Conservation (phyloP, 2,113 vertebrate species). For the Cyanocitta stelleri region DNA sequence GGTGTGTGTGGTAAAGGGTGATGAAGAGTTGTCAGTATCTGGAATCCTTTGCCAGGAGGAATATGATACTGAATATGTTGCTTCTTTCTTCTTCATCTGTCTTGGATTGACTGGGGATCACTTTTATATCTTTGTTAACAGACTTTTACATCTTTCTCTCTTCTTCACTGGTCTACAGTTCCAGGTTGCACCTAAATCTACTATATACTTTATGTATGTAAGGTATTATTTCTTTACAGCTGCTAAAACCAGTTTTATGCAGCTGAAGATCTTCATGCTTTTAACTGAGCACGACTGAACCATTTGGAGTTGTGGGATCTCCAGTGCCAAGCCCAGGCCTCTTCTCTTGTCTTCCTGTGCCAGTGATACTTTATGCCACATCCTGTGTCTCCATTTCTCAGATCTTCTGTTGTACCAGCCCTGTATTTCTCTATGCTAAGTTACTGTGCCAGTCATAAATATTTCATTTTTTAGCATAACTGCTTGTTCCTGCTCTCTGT, state of each 20-base stretch:
- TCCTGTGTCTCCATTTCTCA: background rate
- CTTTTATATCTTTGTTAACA: background rate
- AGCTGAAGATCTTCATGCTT: background rate
- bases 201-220: background rate
- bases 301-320: background rate
- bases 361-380: background rate
- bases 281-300: background rate
- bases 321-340: background rate
- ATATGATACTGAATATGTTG: background rate
- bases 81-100: background rate
- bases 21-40: background rate
- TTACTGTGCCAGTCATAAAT: background rate
- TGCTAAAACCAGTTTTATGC: background rate
- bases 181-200: background rate
- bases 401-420: background rate
- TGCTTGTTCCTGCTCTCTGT: background rate
- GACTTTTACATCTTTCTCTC: background rate
- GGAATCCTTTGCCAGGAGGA: background rate
- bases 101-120: background rate
- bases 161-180: background rate
- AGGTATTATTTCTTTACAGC: background rate
- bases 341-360: background rate
- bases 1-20: background rate
- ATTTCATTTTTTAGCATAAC: background rate
- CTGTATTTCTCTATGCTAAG: accelerated